These are phyloP conservation scores for Chloromyia formosa DNA, from an alignment of 2,888 invertebrate species.

Conservation along the genomic window DNA sequence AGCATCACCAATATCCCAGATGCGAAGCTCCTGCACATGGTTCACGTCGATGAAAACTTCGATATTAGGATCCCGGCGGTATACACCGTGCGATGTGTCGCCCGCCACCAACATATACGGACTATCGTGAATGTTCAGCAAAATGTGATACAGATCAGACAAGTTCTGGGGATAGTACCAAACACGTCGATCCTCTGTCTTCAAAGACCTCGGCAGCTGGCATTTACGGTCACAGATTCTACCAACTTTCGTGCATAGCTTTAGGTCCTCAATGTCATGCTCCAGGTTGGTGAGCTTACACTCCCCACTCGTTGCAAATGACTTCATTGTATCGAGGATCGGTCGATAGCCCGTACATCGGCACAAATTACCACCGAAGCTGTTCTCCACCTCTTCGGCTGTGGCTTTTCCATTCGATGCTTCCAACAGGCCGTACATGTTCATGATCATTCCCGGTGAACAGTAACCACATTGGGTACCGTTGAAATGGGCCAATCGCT, in stretches of 20 bases:
- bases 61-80: constrained; percentile 56
- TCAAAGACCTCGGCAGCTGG: neutral
- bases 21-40: constrained; percentile 68
- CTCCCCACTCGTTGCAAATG: constrained; percentile 73
- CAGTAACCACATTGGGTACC: too few species aligned
- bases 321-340: constrained; percentile 82
- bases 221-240: constrained; percentile 28
- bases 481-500: too few species aligned
- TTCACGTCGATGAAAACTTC: constrained; percentile 73
- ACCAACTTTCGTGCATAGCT: constrained; percentile 41
- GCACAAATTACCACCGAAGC: too few species aligned
- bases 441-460: too few species aligned
- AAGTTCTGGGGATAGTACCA: constrained; percentile 44
- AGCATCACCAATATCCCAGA: constrained; percentile 60
- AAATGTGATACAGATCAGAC: constrained; percentile 37
- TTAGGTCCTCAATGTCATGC: constrained; percentile 45
- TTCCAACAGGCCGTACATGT: too few species aligned
- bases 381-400: too few species aligned
- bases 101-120: constrained; percentile 76
- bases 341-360: too few species aligned
- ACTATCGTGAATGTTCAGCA: constrained; percentile 55
- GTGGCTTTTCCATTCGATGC: too few species aligned
- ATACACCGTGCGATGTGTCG: constrained; percentile 78
- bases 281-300: constrained; percentile 62
- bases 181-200: constrained; percentile 10